Conservation (phyloP, 2,113 vertebrate genomes). For the Pogona vitticeps region DNA sequence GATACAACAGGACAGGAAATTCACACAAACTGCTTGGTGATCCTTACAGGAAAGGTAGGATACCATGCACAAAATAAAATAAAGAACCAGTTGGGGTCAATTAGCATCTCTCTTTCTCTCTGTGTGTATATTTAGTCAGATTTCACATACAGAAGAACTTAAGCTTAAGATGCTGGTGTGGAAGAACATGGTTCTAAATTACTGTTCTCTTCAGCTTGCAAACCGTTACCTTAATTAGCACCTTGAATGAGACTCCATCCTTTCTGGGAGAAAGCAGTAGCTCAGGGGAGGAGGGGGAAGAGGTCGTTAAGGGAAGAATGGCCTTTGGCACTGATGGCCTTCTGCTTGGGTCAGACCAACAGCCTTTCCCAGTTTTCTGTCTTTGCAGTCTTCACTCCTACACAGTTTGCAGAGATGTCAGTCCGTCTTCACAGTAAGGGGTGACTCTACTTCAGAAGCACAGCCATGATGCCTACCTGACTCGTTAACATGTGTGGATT, state of each 20-base stretch:
- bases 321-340: conserved; percentile 52
- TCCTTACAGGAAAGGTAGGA: background rate
- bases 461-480: background rate
- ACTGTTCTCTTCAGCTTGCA: conserved; percentile 29
- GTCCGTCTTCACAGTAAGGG: conserved; percentile 4
- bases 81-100: background rate
- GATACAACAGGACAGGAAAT: background rate
- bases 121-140: no score
- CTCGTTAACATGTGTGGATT: background rate
- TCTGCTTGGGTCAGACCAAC: conserved; percentile 48
- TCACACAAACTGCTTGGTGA: background rate
- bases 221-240: conserved; percentile 63
- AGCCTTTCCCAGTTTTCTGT: conserved; percentile 31
- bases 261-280: conserved; percentile 40
- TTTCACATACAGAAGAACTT: no score
- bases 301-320: conserved; percentile 38
- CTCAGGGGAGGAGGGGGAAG: conserved; percentile 37
- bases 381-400: conserved; percentile 45
- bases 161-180: no score
- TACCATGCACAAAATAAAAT: background rate
- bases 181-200: background rate
- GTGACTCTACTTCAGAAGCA: background rate
- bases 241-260: conserved; percentile 55
- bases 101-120: background rate
- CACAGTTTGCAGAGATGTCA: conserved; percentile 63